phyloP scores from a whole-genome alignment of 2,797 vertebrate genomes.

The Gobionotothen gibberifrons region DNA sequence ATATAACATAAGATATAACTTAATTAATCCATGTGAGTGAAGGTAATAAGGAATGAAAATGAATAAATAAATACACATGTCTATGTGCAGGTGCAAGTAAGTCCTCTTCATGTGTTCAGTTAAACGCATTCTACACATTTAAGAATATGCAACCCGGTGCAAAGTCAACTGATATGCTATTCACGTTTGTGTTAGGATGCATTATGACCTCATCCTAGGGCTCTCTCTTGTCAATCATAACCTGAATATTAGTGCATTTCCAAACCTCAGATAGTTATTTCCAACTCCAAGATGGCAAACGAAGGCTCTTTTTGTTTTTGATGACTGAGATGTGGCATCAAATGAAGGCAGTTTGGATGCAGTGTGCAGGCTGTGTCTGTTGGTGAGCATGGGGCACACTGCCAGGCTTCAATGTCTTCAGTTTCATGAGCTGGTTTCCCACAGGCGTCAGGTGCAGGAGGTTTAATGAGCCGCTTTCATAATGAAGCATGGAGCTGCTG shows the following conservation, averaged over 20 bases:
- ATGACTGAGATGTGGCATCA: background rate
- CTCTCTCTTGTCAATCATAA: background rate
- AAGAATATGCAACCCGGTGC: background rate
- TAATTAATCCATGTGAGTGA: too few species aligned
- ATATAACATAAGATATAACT: background rate
- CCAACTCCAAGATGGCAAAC: background rate
- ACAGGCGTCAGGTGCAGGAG: slow-evolving; percentile 15
- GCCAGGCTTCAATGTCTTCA: slow-evolving; percentile 26
- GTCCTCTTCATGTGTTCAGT: background rate
- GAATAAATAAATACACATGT: too few species aligned
- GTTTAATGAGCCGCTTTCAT: slow-evolving; percentile 44
- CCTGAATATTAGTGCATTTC: background rate
- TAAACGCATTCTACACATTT: background rate
- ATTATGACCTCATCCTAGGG: background rate
- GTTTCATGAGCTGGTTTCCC: slow-evolving; percentile 32
- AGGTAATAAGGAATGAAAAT: too few species aligned
- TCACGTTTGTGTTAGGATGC: too few species aligned
- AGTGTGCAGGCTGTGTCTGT: background rate
- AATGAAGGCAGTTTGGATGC: background rate
- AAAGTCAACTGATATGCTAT: background rate
- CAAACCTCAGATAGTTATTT: background rate
- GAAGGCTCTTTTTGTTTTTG: background rate
- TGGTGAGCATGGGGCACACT: background rate
- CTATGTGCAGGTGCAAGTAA: too few species aligned
- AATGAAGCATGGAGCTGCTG: slow-evolving; percentile 20